Base-by-base conservation (phyloP, 1,140 invertebrate genomes). In the Ptiloglossa arizonensis region DNA sequence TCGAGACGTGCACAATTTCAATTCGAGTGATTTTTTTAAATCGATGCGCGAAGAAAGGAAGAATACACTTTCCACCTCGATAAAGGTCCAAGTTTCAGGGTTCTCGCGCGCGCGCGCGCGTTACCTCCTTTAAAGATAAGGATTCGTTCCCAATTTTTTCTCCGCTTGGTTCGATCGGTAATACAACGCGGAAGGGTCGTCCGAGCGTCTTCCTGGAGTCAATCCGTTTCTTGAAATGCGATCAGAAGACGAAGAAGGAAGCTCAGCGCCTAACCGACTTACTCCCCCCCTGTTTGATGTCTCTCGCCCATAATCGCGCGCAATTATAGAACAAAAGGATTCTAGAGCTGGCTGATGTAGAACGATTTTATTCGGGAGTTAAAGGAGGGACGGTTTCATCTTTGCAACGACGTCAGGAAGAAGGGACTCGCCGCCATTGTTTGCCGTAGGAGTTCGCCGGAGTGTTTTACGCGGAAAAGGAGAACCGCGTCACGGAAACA, bases 241-340 rank as follows among this genome's bases (percentile, higher is more conserved):
- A 66, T 46, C 60, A 22, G n/a, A 5, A 32, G 17, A 15, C 6
- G 38, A 9, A 5, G 22, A 38, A n/a, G 11, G 5, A n/a, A 2
- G 32, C 11, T 1, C 22, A 41, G 68, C 22, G 27, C 8, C 44
- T 57, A 60, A 52, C 24, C 22, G n/a, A 52, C 29, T 62, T 64
- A n/a, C 24, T 50, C 24, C 17, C 41, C 22, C 32, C n/a, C 41
- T 71, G 59, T 81, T 81, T 81, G 72, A 83, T 73, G 48, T 72
- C 46, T 29, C 66, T 85, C 71, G 81, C 81, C 46, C 83, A 57
- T 67, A 74, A 81, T 50, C 66, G 62, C 54, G 52, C 44, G 54
- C 79, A 85, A 85, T 86, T 82, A 79, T 29, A 72, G 75, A 59
- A 86, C 82, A 85, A 85, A 85, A 64, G 71, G 56, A 17, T 46